Evolutionary conservation across 2,888 invertebrate genomes (phyloP), one percentile per base, ranked within the genome.

Genomic region (Eretmocerus hayati): DNA sequence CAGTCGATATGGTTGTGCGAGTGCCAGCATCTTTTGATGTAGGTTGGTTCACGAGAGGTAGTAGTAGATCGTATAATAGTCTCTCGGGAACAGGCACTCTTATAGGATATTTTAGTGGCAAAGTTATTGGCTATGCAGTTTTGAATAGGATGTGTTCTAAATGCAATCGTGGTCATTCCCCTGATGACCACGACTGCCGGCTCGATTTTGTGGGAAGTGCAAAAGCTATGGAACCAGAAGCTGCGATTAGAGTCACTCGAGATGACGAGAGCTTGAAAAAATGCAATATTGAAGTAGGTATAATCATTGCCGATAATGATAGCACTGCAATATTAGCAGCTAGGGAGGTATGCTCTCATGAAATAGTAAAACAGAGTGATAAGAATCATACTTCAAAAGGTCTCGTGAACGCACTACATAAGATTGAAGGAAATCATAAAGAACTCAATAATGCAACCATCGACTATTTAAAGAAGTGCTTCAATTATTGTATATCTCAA

Each of bases 201-300:
- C 2, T 38, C n/a, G 61, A 62, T 46, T 60, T 58, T 37, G 3
- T 32, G 11, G 62, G 59, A 6, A 62, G 60, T 38, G 59, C 61
- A 0, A 63, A 64, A 47, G 58, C 59, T 2, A 62, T 62, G 59
- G 61, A 61, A 37, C 39, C 62, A 8, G 42, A 52, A 42, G 56
- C 42, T 23, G 61, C 54, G 2, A 60, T 48, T 20, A 16, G 53
- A 19, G 18, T 62, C 6, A 37, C 58, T 2, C 56, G 53, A 16
- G 20, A 53, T 6, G 60, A 58, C 39, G 21, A 5, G 6, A 53
- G 58, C 36, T 39, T 59, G 5, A 52, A 58, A 54, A 56, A 59
- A 46, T 23, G 36, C 19, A 41, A 42, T 11, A 15, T 59, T 26
- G 20, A 55, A 19, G 56, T 59, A n/a, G 38, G 54, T 15, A 56